Evolutionary conservation across 37 sponge, comb jelly and placozoan genomes (phyloP).

Genomic region (Halisarca cf. caerulea): DNA sequence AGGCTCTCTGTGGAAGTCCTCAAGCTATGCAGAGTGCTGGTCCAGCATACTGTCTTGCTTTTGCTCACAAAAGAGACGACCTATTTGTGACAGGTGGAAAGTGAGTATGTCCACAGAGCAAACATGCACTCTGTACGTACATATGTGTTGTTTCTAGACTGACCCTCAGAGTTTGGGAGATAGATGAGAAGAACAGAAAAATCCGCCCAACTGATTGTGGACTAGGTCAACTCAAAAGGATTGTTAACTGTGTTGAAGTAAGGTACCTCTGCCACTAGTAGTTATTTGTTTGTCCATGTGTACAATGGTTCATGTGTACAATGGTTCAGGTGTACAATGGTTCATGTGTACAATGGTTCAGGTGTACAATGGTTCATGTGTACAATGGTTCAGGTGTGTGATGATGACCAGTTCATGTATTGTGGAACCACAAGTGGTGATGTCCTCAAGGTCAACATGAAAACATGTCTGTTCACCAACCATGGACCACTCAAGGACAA

Average conservation of each 20-base stretch:
- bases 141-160: slow-evolving; percentile 58
- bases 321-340: background rate
- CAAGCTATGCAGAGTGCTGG: slow-evolving; percentile 94
- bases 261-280: background rate
- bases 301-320: background rate
- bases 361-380: too few species aligned
- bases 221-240: slow-evolving; percentile 92
- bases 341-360: too few species aligned
- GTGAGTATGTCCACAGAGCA: slow-evolving; percentile 52
- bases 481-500: slow-evolving; percentile 94
- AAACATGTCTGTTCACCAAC: slow-evolving; percentile 72
- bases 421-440: slow-evolving; percentile 98
- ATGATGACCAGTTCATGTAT: slow-evolving; percentile 80
- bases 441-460: slow-evolving; percentile 86
- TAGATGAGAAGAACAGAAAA: slow-evolving; percentile 78
- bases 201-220: slow-evolving; percentile 92
- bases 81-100: slow-evolving; percentile 95
- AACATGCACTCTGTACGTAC: background rate
- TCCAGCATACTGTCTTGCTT: slow-evolving; percentile 72
- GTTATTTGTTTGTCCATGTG: background rate
- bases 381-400: slow-evolving; percentile 49
- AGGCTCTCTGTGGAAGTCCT: slow-evolving; percentile 93
- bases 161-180: slow-evolving; percentile 95
- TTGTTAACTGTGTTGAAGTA: slow-evolving; percentile 83
- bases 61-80: slow-evolving; percentile 72